A percentile compares a stretch with the other conserved stretches of the same genome.
phyloP scores from a whole-genome alignment of 2,888 invertebrate species.

The Polydrusus pterygomalis region DNA sequence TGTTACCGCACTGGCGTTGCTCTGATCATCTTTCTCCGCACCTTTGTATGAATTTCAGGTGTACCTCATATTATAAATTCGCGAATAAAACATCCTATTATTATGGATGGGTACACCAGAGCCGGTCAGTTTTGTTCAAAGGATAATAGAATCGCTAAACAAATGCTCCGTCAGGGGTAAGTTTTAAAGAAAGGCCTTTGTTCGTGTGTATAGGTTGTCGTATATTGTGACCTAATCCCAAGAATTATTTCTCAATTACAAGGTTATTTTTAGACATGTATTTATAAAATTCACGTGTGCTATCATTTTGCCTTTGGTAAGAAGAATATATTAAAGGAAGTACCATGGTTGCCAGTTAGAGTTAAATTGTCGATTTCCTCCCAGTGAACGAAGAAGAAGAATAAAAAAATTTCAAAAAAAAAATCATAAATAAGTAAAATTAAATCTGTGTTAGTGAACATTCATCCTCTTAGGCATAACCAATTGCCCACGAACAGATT shows the following conservation, averaged over 20 bases:
- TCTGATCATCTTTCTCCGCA: conserved; percentile 19
- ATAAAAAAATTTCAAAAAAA: no score
- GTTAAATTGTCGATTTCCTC: no score
- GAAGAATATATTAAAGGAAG: no score
- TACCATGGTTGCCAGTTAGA: no score
- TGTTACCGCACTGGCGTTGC: neutral
- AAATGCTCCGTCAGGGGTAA: conserved; percentile 42
- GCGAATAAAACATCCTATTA: conserved; percentile 42
- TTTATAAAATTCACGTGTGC: no score
- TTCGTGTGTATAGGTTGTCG: conserved; percentile 38
- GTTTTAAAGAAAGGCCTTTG: conserved; percentile 29
- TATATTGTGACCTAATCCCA: conserved; percentile 43
- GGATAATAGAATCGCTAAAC: conserved; percentile 42
- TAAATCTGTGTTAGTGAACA: no score
- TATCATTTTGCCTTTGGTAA: no score
- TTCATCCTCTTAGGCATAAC: neutral
- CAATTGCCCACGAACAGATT: conserved; percentile 38
- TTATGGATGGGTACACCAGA: conserved; percentile 34
- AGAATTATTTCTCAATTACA: conserved; percentile 50
- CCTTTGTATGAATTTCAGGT: conserved; percentile 28
- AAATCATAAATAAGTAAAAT: no score
- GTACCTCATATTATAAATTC: conserved; percentile 35
- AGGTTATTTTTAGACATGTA: conserved; percentile 24
- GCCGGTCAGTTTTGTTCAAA: conserved; percentile 41
- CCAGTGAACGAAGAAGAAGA: no score